phyloP scores from a whole-genome alignment of 2,113 vertebrate genomes.

The Istiophorus platypterus region DNA sequence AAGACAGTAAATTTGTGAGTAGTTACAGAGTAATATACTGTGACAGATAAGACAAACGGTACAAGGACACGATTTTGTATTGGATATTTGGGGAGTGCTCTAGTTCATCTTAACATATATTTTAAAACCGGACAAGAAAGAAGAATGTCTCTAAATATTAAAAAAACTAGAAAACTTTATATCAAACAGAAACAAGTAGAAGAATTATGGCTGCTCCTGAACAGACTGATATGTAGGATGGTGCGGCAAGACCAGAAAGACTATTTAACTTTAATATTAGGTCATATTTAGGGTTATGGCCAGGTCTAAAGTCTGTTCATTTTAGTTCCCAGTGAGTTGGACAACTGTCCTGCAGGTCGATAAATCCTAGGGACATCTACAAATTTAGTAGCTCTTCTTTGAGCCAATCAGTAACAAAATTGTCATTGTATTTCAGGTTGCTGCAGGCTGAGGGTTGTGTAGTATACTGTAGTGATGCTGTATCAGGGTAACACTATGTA shows the following conservation, averaged over 20 bases:
- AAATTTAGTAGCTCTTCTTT: not conserved
- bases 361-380: not conserved
- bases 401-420: conserved; percentile 3
- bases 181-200: not conserved
- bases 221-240: conserved; percentile 17
- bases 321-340: too few relatives aligned
- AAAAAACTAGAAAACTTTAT: too few relatives aligned
- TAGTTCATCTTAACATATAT: not conserved
- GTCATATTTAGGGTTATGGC: too few relatives aligned
- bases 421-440: not conserved
- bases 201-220: not conserved
- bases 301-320: too few relatives aligned
- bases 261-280: too few relatives aligned
- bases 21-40: not conserved
- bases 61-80: not conserved
- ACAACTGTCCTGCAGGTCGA: too few relatives aligned
- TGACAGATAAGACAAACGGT: not conserved
- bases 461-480: not conserved
- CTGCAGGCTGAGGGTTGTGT: not conserved
- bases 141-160: too few relatives aligned
- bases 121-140: too few relatives aligned
- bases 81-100: not conserved
- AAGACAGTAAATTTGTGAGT: not conserved
- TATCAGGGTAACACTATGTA: not conserved
- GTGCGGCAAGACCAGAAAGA: not conserved